phyloP scores from a whole-genome alignment of 2,113 vertebrate species.

The Cyanoramphus novaezelandiae region DNA sequence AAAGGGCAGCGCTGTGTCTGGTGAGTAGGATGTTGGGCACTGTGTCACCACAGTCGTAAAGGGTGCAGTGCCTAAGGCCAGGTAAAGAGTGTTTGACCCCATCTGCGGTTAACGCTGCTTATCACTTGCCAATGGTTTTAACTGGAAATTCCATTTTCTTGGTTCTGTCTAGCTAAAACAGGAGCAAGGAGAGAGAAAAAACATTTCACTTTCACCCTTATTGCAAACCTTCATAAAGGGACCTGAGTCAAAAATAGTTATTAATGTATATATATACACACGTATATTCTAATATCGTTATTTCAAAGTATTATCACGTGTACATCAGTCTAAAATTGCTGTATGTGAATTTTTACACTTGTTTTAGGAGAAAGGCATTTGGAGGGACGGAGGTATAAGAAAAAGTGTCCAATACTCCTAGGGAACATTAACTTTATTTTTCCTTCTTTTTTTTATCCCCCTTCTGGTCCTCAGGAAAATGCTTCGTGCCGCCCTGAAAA shows the following conservation, averaged over 20 bases:
- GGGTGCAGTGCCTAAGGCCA: not conserved
- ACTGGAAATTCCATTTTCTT: fast-evolving
- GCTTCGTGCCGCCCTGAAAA: constrained; percentile 79
- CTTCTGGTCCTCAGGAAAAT: constrained; percentile 74
- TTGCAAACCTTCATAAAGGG: not conserved
- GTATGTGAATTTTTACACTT: not conserved
- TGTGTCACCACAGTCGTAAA: fast-evolving
- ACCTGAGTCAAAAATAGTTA: not conserved
- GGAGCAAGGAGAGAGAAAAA: not conserved
- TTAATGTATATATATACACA: not conserved
- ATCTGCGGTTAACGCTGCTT: fast-evolving
- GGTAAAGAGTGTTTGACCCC: not conserved
- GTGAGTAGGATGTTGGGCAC: constrained; percentile 65
- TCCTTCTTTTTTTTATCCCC: fast-evolving
- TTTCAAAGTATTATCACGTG: not conserved
- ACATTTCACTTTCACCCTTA: fast-evolving
- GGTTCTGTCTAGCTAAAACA: not conserved
- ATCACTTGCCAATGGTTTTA: fast-evolving
- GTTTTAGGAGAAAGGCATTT: not conserved
- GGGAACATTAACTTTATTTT: not conserved
- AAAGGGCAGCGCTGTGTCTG: constrained; percentile 86
- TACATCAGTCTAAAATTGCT: not conserved
- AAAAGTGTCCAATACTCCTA: not conserved
- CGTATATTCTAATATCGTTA: not conserved
- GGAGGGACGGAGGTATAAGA: not conserved